phyloP scores from a whole-genome alignment of 2,113 vertebrate species.

The Malurus cyaneus region DNA sequence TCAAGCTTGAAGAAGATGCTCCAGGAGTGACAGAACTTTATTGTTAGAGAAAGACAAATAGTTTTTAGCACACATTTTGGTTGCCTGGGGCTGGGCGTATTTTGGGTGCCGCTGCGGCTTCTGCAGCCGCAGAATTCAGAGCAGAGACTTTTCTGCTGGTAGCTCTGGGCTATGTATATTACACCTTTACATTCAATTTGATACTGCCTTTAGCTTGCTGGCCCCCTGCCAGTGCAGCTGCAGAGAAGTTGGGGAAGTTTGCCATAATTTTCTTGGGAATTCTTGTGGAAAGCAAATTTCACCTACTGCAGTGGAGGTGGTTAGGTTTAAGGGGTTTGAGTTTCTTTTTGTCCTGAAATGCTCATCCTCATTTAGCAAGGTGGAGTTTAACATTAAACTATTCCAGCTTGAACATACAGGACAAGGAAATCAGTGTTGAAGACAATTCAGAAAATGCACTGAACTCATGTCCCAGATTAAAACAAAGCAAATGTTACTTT shows the following conservation, averaged over 20 bases:
- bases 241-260: slow-evolving; percentile 38
- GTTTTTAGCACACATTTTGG: not conserved
- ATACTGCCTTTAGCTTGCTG: slow-evolving; percentile 49
- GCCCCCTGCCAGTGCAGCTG: slow-evolving; percentile 48
- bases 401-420: not conserved
- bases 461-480: not conserved
- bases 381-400: not conserved
- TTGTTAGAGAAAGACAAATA: not conserved
- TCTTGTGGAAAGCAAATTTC: slow-evolving; percentile 42
- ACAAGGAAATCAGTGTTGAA: not conserved
- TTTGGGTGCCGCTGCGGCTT: rapidly evolving
- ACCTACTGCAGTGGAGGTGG: slow-evolving; percentile 22
- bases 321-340: not conserved
- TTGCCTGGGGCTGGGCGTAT: rapidly evolving
- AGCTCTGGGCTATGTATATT: slow-evolving; percentile 61
- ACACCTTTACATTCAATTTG: slow-evolving; percentile 52
- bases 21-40: not conserved
- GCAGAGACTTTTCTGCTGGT: slow-evolving; percentile 9
- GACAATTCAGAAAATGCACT: not conserved
- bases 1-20: not conserved
- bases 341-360: slow-evolving; percentile 13
- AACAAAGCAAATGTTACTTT: not conserved
- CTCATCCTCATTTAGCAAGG: not conserved
- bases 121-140: not conserved
- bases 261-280: slow-evolving; percentile 52